A percentile compares a stretch with the other conserved stretches of the same genome.
Evolutionary conservation across 2,113 vertebrate species (phyloP).

Genomic region (Dipodomys stephensi): DNA sequence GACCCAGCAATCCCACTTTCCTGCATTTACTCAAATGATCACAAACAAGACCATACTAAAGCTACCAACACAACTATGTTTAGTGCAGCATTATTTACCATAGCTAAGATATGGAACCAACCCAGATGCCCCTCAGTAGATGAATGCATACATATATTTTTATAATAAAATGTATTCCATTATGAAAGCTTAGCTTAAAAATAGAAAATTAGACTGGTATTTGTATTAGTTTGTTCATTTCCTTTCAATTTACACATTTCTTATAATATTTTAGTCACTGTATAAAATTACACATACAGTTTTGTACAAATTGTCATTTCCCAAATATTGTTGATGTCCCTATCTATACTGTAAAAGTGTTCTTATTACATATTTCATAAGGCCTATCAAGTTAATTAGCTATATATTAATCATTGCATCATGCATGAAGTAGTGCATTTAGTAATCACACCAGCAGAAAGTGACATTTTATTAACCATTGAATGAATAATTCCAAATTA

Average conservation of each 20-base stretch:
- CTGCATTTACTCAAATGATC: too few species aligned
- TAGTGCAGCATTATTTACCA: too few species aligned
- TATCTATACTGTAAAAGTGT: background rate
- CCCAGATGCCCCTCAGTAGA: too few species aligned
- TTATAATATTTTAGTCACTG: too few species aligned
- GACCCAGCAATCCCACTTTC: too few species aligned
- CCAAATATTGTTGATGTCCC: background rate
- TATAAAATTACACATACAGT: background rate
- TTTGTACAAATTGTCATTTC: background rate
- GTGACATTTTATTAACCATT: background rate
- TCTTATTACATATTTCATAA: background rate
- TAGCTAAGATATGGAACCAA: too few species aligned
- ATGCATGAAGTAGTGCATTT: background rate
- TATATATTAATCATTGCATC: background rate
- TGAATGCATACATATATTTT: background rate
- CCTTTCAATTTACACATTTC: too few species aligned
- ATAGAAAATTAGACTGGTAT: too few species aligned
- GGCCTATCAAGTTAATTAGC: background rate
- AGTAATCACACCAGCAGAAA: background rate
- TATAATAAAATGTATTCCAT: background rate
- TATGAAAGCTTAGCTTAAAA: too few species aligned
- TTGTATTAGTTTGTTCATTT: too few species aligned
- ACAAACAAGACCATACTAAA: too few species aligned
- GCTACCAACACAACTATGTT: too few species aligned
- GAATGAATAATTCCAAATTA: constrained; percentile 16